Evolutionary conservation across 2,797 vertebrate species (phyloP), one percentile per base, ranked within the genome.

Genomic region (Borostomias antarcticus): DNA sequence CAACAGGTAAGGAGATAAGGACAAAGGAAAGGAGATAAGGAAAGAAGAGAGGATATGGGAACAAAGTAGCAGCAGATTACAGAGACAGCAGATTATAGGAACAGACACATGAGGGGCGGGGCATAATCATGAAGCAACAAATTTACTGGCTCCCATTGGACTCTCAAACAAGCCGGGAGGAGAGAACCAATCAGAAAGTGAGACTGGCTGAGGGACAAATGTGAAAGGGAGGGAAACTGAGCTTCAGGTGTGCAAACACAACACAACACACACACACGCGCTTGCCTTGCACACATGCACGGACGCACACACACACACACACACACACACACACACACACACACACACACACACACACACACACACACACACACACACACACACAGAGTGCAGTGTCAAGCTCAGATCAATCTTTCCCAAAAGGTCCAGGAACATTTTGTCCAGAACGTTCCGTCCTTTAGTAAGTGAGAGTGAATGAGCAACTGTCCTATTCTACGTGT

Each of bases 61-160:
- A n/a, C n/a, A n/a, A n/a, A n/a, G n/a, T n/a, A n/a, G n/a, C n/a
- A n/a, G 72, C 66, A 9, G 43, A 47, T 4, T 15, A 17, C 15
- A 23, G 32, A 76, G 53, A 58, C 29, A 53, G 64, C 56, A 74
- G 73, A n/a, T 45, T 5, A 45, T 45, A 45, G 68, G 80, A 47
- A 60, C 32, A 23, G 54, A 62, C 60, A 75, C 0, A n/a, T 21
- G 19, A 58, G 54, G 19, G 13, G 57, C 29, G 65, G 58, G 45
- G 66, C 73, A 65, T 21, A 63, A 74, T 37, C 52, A 30, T 80
- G 69, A 80, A 85, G 84, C 81, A 87, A 82, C 87, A 80, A 77
- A 66, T n/a, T 73, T 53, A 83, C 66, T 65, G 69, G 62, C 47
- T 73, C 64, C 81, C 81, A 84, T 82, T 85, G 84, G 84, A 85